phyloP scores from a whole-genome alignment of 2,113 vertebrate genomes.

The Myiagra hebetior region DNA sequence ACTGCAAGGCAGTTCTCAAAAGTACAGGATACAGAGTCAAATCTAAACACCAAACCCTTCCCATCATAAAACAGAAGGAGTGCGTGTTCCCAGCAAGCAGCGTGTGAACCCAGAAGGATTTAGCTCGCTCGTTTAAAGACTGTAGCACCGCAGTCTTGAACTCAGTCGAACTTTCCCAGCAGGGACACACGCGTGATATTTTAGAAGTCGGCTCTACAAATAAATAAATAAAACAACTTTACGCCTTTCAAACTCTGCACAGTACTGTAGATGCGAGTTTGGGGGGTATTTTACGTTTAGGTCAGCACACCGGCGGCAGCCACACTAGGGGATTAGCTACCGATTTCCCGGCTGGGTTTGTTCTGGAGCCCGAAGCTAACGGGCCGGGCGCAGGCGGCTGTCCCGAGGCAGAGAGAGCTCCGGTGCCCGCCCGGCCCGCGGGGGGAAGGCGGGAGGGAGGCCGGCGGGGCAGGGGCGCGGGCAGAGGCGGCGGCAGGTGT shows the following conservation, averaged over 20 bases:
- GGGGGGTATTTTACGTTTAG: fast-evolving
- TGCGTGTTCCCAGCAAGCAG: neutral
- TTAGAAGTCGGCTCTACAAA: neutral
- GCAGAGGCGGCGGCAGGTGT: neutral
- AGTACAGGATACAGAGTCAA: fast-evolving
- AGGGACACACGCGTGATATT: neutral
- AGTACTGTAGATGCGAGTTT: fast-evolving
- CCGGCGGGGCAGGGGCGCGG: neutral
- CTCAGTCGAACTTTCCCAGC: neutral
- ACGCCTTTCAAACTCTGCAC: neutral
- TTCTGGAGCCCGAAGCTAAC: fast-evolving
- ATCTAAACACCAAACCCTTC: neutral
- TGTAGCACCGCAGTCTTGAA: too few relatives aligned
- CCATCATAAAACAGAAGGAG: neutral
- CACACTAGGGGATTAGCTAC: neutral
- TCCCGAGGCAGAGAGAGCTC: neutral
- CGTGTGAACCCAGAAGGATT: neutral
- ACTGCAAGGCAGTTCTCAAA: neutral
- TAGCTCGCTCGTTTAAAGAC: neutral
- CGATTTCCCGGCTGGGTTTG: neutral
- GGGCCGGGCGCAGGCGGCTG: fast-evolving
- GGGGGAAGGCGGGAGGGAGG: neutral
- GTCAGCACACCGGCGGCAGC: neutral
- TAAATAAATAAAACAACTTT: neutral
- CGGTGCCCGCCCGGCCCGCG: neutral